phyloP scores from a whole-genome alignment of 2,888 invertebrate species.

The Acleris cristana region DNA sequence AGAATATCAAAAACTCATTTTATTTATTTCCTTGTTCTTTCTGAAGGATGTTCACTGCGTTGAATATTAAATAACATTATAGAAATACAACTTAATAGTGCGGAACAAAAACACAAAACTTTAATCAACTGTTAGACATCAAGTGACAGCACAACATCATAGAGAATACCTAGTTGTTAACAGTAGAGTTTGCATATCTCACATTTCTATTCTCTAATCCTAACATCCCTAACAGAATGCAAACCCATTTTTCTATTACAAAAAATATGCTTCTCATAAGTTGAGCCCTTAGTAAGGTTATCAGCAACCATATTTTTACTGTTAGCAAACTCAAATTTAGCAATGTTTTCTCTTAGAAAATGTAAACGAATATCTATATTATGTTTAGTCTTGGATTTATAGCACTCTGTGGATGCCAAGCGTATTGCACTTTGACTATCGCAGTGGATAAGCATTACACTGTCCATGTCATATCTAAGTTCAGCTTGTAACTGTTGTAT shows the following conservation, averaged over 20 bases:
- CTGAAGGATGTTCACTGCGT: too few species aligned
- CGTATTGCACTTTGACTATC: background rate
- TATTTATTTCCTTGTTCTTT: too few species aligned
- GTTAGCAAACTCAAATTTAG: background rate
- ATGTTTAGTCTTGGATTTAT: background rate
- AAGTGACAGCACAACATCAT: too few species aligned
- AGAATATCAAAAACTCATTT: too few species aligned
- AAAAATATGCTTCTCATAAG: background rate
- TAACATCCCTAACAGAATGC: too few species aligned
- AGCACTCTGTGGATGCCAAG: background rate
- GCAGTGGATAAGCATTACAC: background rate
- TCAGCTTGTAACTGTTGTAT: background rate
- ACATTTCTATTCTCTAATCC: too few species aligned
- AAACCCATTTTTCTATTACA: background rate
- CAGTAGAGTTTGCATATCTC: too few species aligned
- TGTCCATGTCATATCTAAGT: background rate
- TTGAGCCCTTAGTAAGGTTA: background rate
- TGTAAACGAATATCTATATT: background rate
- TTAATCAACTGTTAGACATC: too few species aligned
- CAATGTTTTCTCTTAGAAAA: background rate
- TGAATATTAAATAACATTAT: too few species aligned
- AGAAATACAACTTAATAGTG: too few species aligned
- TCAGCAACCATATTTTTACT: background rate
- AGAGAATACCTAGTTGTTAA: too few species aligned
- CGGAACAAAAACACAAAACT: too few species aligned